Evolutionary conservation across 2,888 invertebrate genomes (phyloP).

Genomic region (Pedicia rivosa): DNA sequence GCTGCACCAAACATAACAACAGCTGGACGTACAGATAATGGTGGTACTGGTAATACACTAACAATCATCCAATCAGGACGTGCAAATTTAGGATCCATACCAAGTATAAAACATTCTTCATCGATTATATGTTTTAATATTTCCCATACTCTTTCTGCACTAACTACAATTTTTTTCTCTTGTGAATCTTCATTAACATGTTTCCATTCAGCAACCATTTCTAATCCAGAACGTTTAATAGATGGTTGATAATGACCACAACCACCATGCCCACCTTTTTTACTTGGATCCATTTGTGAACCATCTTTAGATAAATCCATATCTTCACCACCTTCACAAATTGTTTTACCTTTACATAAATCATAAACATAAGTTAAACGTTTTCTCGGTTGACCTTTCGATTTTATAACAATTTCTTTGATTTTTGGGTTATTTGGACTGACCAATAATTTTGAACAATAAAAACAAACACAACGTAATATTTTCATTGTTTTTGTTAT

Average conservation of each 20-base stretch:
- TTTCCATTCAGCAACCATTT: constrained; percentile 96
- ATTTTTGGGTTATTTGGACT: constrained; percentile 63
- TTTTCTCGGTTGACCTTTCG: constrained; percentile 91
- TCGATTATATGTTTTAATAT: constrained; percentile 91
- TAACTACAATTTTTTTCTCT: constrained; percentile 84
- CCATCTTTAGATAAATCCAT: constrained; percentile 81
- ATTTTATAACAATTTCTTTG: constrained; percentile 65
- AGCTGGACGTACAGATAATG: constrained; percentile 88
- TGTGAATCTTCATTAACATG: constrained; percentile 96
- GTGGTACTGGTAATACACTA: constrained; percentile 94
- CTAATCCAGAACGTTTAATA: constrained; percentile 75
- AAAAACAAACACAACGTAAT: constrained; percentile 97
- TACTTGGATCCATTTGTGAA: constrained; percentile 37
- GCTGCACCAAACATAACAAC: constrained; percentile 97
- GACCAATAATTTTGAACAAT: constrained; percentile 92
- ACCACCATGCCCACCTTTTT: constrained; percentile 68
- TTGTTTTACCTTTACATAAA: constrained; percentile 92
- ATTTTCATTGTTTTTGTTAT: constrained; percentile 94
- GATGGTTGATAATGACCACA: constrained; percentile 97
- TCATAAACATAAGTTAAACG: constrained; percentile 92
- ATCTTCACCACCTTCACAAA: constrained; percentile 97
- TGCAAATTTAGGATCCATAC: constrained; percentile 94
- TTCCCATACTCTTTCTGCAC: constrained; percentile 94
- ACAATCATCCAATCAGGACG: constrained; percentile 99
- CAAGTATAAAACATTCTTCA: constrained; percentile 87